These are phyloP conservation scores for Nettapus auritus DNA, from an alignment of 2,113 vertebrate genomes.

Conservation along the genomic window DNA sequence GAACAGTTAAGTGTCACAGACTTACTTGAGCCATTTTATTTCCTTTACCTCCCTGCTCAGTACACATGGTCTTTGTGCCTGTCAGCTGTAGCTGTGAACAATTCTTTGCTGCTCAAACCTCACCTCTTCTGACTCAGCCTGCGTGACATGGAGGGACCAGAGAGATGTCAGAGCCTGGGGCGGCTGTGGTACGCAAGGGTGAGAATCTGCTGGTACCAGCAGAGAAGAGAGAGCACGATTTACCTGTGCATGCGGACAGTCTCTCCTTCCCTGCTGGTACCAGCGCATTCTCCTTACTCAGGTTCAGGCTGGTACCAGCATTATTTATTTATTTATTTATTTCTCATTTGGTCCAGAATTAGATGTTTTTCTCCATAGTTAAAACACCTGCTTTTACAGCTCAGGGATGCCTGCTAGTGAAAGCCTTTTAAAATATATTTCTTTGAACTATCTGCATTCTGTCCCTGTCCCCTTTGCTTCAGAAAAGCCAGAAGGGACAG, in stretches of 20 bases:
- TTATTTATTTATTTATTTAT: not conserved
- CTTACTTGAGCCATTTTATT: not conserved
- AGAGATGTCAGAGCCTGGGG: not conserved
- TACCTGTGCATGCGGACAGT: not conserved
- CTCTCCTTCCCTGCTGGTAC: constrained; percentile 1
- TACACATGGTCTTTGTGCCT: not conserved
- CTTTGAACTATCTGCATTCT: not conserved
- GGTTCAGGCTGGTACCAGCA: not conserved
- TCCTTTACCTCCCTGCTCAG: fast-evolving
- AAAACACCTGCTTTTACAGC: not conserved
- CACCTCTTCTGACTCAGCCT: not conserved
- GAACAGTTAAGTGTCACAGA: not conserved
- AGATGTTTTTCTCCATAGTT: not conserved
- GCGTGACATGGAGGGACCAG: not conserved
- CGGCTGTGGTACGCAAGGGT: not conserved
- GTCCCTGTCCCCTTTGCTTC: not conserved
- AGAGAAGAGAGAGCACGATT: not conserved
- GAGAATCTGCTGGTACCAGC: constrained; percentile 34
- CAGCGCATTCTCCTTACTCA: not conserved
- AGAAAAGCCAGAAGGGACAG: not conserved
- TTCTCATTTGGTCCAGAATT: not conserved
- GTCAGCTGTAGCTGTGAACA: not conserved
- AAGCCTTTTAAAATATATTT: not conserved
- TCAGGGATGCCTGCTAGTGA: not conserved
- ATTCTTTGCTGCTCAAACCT: not conserved